A percentile compares a stretch with the other conserved stretches of the same genome.
Conservation (phyloP, 2,797 vertebrate species). For the Petrocephalus schoutedeni region DNA sequence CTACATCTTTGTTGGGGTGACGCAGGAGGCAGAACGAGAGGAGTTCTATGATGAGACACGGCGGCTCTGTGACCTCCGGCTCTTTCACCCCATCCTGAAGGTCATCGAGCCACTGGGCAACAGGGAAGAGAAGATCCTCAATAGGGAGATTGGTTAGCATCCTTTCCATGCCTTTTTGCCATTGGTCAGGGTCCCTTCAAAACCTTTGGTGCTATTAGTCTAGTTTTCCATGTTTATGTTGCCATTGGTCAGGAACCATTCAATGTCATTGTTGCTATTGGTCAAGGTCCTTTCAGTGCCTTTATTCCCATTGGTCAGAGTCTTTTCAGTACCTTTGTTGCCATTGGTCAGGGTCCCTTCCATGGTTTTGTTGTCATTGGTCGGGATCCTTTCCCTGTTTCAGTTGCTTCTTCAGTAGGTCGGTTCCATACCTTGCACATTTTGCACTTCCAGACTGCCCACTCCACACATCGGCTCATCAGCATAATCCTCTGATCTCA, state of each 20-base stretch:
- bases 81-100: constrained; percentile 72
- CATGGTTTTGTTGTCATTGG: background rate
- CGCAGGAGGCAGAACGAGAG: constrained; percentile 71
- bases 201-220: background rate
- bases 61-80: constrained; percentile 65
- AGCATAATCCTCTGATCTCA: background rate
- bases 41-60: constrained; percentile 71
- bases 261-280: background rate
- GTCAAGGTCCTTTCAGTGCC: background rate
- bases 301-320: background rate
- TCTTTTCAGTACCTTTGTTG: background rate
- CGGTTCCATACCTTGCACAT: background rate
- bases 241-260: background rate
- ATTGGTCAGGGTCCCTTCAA: background rate
- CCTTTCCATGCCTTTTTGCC: background rate
- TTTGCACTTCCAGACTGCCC: background rate
- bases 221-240: background rate
- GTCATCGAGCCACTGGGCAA: constrained; percentile 71
- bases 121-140: constrained; percentile 72
- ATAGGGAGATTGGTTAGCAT: constrained; percentile 66
- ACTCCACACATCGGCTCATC: background rate
- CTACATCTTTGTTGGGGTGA: constrained; percentile 74
- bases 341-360: background rate
- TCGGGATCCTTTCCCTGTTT: background rate
- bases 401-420: background rate